Evolutionary conservation across 2,888 invertebrate species (phyloP), one percentile per base, ranked within the genome.

Genomic region (Prosapia bicincta): DNA sequence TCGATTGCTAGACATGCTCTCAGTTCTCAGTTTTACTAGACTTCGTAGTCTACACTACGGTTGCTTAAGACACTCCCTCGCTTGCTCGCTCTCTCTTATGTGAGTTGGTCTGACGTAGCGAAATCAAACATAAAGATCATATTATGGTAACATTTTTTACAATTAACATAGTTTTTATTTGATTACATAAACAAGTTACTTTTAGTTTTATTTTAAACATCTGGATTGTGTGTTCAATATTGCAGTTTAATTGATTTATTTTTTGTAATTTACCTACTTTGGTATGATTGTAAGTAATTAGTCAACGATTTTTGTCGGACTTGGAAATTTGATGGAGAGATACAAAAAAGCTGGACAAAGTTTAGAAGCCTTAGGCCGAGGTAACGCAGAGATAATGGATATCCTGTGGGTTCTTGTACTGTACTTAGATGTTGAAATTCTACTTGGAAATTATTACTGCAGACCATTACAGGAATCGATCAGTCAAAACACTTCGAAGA

Each of bases 41-140:
- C 54, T 54, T 54, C 54, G 54, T 54, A 54, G 54, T 54, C 54
- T 54, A 54, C 54, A 54, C 54, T 54, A 54, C 54, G 54, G 54
- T 54, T 54, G 54, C 54, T 54, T 54, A 54, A 54, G 54, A 54
- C 54, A 54, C 20, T 54, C 54, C 54, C 54, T 54, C 54, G 54
- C 54, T 54, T 54, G 54, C 54, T 54, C 54, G 54, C 54, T 54
- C 54, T 54, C 54, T 54, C n/a, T 54, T 54, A 54, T 54, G 54
- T 54, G 54, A 54, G 54, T 54, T 54, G 54, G 20, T 54, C 54
- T 54, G 54, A 54, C 54, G 20, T 54, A 54, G n/a, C 54, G 54
- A 54, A 20, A 54, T 54, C 54, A 54, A 54, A 54, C 54, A 54
- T 20, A 54, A 54, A n/a, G 20, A 54, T 54, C 20, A n/a, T 20